Base-by-base conservation (phyloP, 2,888 invertebrate genomes). In the Brassicogethes aeneus region DNA sequence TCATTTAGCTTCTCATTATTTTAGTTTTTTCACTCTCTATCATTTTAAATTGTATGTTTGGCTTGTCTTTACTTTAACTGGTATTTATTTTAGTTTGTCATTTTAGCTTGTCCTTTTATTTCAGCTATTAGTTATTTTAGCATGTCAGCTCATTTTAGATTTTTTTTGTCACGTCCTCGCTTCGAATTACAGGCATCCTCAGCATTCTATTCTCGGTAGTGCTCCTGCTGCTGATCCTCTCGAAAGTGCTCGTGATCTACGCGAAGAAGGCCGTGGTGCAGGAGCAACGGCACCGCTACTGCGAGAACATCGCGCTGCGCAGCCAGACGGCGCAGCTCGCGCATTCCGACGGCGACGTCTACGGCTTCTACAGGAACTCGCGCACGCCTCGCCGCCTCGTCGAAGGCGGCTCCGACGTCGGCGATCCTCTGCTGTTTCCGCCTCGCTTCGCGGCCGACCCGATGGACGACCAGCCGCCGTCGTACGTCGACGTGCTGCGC, bases 191-290 rank as follows among this genome's bases (percentile, higher is more conserved):
- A 64, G 64, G 62, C 53, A 57, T 65, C 15, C 52, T 65, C 23
- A 65, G 62, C 44, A 63, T 65, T n/a, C 48, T 64, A 12, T 60
- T 65, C 42, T 61, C 63, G 2, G 56, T 65, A 15, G 58, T 65
- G 5, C 52, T 66, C 3, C 54, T 66, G 35, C 50, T 66, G 2
- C 55, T 66, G 13, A 62, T 67, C 12, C 54, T 66, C 23, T 63
- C 65, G 3, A 63, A 62, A 49, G 55, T 66, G 17, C n/a, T n/a
- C n/a, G 59, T 65, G 40, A 57, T 64, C 17, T 62, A 65, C 41
- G 64, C 64, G 13, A 65, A 62, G 42, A 66, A 65, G 38, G 50
- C 54, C 3, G 48, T 54, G 15, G 36, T 54, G 3, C 55, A 49
- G 40, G 55, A 47, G 35, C 52, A 50, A 15, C 44, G 43, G n/a